Conservation (phyloP, 2,113 vertebrate species). For the Neotoma lepida region DNA sequence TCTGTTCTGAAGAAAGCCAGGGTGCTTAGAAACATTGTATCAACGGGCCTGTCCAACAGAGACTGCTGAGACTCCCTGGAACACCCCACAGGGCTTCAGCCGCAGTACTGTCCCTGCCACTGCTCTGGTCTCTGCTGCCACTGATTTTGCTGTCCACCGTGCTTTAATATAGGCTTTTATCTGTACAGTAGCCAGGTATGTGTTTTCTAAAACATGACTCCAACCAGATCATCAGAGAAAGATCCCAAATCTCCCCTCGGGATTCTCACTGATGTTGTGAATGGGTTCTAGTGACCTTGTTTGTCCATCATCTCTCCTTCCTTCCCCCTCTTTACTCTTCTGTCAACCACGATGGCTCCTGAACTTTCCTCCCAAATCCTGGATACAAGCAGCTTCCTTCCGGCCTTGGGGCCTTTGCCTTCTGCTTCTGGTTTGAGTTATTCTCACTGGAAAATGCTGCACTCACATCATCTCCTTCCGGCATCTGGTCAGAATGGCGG, state of each 20-base stretch:
- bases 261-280: background rate
- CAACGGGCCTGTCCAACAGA: background rate
- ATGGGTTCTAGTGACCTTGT: background rate
- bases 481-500: background rate
- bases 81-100: background rate
- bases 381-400: background rate
- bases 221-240: constrained; percentile 11
- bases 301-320: background rate
- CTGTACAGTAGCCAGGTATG: background rate
- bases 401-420: background rate
- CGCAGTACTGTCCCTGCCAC: background rate
- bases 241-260: constrained; percentile 8
- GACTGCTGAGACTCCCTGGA: background rate
- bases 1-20: background rate
- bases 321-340: background rate
- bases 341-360: background rate
- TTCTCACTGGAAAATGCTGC: background rate
- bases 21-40: background rate
- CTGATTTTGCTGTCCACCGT: background rate
- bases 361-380: background rate
- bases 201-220: background rate
- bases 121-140: background rate
- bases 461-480: background rate
- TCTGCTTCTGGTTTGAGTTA: background rate
- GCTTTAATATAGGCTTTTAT: background rate